Conservation (phyloP, 37 sponge, comb jelly and placozoan species). For the Agelas oroides region DNA sequence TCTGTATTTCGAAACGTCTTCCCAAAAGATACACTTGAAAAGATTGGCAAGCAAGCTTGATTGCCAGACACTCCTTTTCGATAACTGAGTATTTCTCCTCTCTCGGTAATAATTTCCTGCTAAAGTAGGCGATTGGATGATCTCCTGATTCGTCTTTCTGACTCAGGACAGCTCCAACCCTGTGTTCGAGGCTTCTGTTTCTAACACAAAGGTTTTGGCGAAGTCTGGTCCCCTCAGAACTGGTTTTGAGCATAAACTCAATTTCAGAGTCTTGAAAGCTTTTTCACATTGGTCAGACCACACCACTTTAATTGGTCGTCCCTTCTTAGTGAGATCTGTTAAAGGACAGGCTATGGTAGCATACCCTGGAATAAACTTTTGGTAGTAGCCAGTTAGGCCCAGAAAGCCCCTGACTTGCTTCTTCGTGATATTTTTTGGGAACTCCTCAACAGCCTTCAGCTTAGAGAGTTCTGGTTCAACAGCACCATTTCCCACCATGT, state of each 20-base stretch:
- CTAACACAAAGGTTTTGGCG: slow-evolving; percentile 18
- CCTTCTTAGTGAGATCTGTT: slow-evolving; percentile 45
- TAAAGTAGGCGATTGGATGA: slow-evolving; percentile 52
- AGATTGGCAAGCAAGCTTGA: slow-evolving; percentile 8
- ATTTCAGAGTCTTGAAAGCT: slow-evolving; percentile 47
- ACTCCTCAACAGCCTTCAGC: slow-evolving; percentile 44
- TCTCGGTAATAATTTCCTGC: slow-evolving; percentile 47
- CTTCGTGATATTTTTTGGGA: slow-evolving; percentile 35
- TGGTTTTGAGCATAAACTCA: slow-evolving; percentile 13
- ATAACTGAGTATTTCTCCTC: slow-evolving; percentile 45
- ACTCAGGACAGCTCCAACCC: slow-evolving; percentile 62
- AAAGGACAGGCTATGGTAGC: slow-evolving; percentile 30
- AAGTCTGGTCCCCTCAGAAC: slow-evolving; percentile 45
- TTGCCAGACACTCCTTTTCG: slow-evolving; percentile 51
- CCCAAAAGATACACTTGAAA: slow-evolving; percentile 34
- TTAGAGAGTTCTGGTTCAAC: slow-evolving; percentile 44
- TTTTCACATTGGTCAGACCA: slow-evolving; percentile 20
- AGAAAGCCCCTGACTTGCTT: slow-evolving; percentile 46
- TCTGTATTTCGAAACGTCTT: too few species aligned
- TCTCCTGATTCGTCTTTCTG: slow-evolving; percentile 45
- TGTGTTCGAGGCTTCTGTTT: slow-evolving; percentile 60
- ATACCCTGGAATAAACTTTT: slow-evolving; percentile 52
- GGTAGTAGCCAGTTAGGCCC: slow-evolving; percentile 59
- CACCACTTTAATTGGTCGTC: slow-evolving; percentile 10
- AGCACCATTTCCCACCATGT: slow-evolving; percentile 44